Conservation (phyloP, 2,888 invertebrate genomes). For the Ganaspis brasiliensis region DNA sequence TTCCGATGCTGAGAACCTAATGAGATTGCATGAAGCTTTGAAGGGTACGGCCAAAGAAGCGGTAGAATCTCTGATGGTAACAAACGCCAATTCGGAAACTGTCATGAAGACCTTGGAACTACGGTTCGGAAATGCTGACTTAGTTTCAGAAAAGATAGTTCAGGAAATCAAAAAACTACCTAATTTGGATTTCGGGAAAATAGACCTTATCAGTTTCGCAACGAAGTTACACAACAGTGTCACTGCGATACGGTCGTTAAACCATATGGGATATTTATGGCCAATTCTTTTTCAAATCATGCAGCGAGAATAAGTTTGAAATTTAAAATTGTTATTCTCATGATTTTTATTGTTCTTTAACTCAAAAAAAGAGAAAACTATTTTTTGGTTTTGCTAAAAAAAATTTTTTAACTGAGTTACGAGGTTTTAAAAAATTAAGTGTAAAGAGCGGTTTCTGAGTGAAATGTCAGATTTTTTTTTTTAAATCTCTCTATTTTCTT, state of each 20-base stretch:
- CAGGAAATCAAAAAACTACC: conserved; percentile 48
- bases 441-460: too few species aligned
- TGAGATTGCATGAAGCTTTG: conserved; percentile 41
- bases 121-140: conserved; percentile 51
- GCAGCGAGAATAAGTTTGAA: too few species aligned
- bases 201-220: conserved; percentile 45
- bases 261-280: conserved; percentile 43
- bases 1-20: conserved; percentile 52
- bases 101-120: conserved; percentile 49
- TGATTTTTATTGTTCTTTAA: too few species aligned
- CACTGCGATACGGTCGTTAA: conserved; percentile 46
- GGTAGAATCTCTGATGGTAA: conserved; percentile 49
- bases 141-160: conserved; percentile 15
- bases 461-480: too few species aligned
- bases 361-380: too few species aligned
- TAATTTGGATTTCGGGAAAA: conserved; percentile 15
- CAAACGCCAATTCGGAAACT: background rate
- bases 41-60: conserved; percentile 49
- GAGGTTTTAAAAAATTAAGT: too few species aligned
- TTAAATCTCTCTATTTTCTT: too few species aligned
- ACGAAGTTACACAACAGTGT: conserved; percentile 49
- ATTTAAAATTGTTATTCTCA: too few species aligned
- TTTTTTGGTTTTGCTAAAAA: too few species aligned
- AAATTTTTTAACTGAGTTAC: too few species aligned
- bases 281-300: too few species aligned